phyloP scores from a whole-genome alignment of 1,140 invertebrate genomes.

The Eurosta solidaginis region DNA sequence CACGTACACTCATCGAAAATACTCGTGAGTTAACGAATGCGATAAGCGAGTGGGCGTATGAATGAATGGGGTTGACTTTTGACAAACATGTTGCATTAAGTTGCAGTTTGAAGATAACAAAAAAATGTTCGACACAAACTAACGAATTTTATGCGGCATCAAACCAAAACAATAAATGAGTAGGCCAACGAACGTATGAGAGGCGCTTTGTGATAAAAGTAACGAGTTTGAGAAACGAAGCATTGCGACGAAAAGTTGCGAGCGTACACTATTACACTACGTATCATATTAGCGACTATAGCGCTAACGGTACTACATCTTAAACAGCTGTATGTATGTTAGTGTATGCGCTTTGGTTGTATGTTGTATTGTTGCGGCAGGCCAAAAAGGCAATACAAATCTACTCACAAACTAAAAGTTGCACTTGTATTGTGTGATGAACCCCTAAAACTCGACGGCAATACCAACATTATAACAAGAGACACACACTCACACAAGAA shows the following conservation, averaged over 20 bases:
- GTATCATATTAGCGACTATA: neutral
- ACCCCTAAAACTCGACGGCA: conserved; percentile 31
- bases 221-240: neutral
- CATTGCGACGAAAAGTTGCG: neutral
- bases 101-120: neutral
- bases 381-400: conserved; percentile 15
- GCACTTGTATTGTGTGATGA: conserved; percentile 21
- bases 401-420: neutral
- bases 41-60: neutral
- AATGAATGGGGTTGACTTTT: too few relatives aligned
- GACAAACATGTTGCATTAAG: neutral
- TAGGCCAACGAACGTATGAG: conserved; percentile 13
- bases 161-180: neutral
- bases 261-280: neutral
- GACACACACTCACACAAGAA: too few relatives aligned
- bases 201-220: conserved; percentile 3
- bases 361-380: conserved; percentile 14
- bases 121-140: neutral
- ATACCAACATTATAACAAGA: neutral
- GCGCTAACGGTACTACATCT: too few relatives aligned
- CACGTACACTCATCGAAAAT: neutral
- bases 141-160: neutral
- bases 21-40: neutral
- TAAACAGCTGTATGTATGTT: neutral
- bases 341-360: neutral